phyloP scores from a whole-genome alignment of 2,797 vertebrate genomes.

The Enteromius unitaeniatus region DNA sequence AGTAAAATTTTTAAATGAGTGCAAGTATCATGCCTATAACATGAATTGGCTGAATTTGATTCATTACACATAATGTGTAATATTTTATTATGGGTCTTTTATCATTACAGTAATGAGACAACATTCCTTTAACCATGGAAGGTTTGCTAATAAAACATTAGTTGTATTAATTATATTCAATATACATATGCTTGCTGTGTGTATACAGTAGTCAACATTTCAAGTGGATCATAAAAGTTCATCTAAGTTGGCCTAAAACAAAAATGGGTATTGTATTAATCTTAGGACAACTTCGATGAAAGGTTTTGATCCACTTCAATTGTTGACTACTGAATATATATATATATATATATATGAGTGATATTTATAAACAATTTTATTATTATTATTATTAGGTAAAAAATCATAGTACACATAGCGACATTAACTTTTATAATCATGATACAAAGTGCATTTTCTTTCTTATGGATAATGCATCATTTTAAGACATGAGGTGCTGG shows the following conservation, averaged over 20 bases:
- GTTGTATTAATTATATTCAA: background rate
- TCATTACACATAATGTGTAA: constrained; percentile 1
- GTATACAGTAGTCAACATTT: no score
- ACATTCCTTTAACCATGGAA: background rate
- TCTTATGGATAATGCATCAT: background rate
- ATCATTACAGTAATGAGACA: constrained; percentile 15
- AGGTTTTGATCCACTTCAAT: no score
- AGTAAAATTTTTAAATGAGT: background rate
- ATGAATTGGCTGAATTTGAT: background rate
- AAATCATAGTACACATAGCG: background rate
- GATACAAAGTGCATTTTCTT: background rate
- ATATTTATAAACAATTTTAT: no score
- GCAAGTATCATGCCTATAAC: background rate
- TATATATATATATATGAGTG: no score
- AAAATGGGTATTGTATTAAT: no score
- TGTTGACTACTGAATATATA: no score
- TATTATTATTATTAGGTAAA: background rate
- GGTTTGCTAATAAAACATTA: background rate
- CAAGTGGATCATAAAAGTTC: no score
- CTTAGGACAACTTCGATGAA: no score
- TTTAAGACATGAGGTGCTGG: background rate
- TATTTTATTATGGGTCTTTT: constrained; percentile 1
- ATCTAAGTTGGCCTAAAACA: no score
- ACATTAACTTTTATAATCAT: background rate
- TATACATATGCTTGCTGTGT: background rate